phyloP scores from a whole-genome alignment of 1,140 invertebrate species.

The Halictus rubicundus region DNA sequence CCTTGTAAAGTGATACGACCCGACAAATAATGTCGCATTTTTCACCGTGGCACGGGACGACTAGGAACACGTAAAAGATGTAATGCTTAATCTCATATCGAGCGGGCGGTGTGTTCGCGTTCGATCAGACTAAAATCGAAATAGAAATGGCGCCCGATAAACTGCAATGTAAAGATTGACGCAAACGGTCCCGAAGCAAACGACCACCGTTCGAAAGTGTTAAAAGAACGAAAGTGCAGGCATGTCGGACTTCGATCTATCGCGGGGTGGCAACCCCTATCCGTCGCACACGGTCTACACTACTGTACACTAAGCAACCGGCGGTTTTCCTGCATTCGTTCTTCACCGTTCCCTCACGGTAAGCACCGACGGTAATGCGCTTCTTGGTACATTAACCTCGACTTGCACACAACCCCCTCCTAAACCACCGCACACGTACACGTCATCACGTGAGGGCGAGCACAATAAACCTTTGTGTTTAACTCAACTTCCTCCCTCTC shows the following conservation, averaged over 20 bases:
- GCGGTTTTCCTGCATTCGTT: conserved; percentile 49
- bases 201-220: background rate
- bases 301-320: conserved; percentile 11
- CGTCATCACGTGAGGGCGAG: conserved; percentile 27
- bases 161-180: background rate
- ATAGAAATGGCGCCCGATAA: background rate
- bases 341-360: conserved; percentile 58
- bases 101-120: no score
- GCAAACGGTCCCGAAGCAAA: background rate
- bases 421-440: conserved; percentile 6
- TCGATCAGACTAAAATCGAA: background rate
- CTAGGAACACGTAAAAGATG: no score
- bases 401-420: conserved; percentile 28
- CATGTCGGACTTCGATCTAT: conserved; percentile 2
- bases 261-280: background rate
- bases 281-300: background rate
- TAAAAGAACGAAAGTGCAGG: background rate
- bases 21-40: background rate
- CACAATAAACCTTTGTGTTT: conserved; percentile 52
- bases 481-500: background rate
- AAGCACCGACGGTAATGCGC: conserved; percentile 74
- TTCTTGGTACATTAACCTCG: conserved; percentile 76
- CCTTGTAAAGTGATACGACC: background rate
- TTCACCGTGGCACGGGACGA: no score
- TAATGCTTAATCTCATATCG: no score